Percentiles rank a stretch among this genome's conserved stretches.
Conservation (phyloP, 2,888 invertebrate species). For the Torymus aiolomorphi region DNA sequence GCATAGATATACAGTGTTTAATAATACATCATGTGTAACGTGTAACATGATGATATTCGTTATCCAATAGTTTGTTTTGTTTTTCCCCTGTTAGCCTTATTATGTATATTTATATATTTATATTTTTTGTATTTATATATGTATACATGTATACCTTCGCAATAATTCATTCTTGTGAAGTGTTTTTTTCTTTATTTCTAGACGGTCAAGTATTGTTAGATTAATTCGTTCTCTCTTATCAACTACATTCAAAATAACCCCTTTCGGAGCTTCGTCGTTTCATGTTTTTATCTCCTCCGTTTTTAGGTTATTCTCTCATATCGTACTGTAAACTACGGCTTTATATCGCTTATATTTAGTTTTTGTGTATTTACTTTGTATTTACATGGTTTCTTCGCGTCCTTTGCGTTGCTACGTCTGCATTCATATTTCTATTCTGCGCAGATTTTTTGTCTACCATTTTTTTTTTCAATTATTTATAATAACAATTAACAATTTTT, state of each 20-base stretch:
- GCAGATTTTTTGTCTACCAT: background rate
- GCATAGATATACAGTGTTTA: slow-evolving; percentile 64
- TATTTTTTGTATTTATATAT: slow-evolving; percentile 65
- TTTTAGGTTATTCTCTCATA: slow-evolving; percentile 21
- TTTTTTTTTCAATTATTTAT: background rate
- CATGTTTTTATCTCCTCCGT: slow-evolving; percentile 8
- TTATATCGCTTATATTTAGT: slow-evolving; percentile 51
- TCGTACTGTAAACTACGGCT: slow-evolving; percentile 50
- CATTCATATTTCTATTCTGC: background rate
- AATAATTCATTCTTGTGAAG: slow-evolving; percentile 61
- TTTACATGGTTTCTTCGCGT: slow-evolving; percentile 54
- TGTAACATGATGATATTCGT: slow-evolving; percentile 71
- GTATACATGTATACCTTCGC: slow-evolving; percentile 70
- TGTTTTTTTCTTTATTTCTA: slow-evolving; percentile 56
- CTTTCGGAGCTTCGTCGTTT: slow-evolving; percentile 32
- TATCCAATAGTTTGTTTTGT: slow-evolving; percentile 62
- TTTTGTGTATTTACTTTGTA: slow-evolving; percentile 54
- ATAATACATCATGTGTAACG: slow-evolving; percentile 69
- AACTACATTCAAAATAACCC: slow-evolving; percentile 68
- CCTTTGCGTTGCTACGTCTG: slow-evolving; percentile 33
- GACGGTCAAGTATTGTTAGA: slow-evolving; percentile 64
- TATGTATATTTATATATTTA: slow-evolving; percentile 62
- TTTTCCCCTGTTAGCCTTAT: slow-evolving; percentile 63
- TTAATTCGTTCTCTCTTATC: slow-evolving; percentile 62
- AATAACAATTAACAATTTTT: slow-evolving; percentile 44